phyloP scores from a whole-genome alignment of 2,113 vertebrate species.

The Aptenodytes patagonicus region DNA sequence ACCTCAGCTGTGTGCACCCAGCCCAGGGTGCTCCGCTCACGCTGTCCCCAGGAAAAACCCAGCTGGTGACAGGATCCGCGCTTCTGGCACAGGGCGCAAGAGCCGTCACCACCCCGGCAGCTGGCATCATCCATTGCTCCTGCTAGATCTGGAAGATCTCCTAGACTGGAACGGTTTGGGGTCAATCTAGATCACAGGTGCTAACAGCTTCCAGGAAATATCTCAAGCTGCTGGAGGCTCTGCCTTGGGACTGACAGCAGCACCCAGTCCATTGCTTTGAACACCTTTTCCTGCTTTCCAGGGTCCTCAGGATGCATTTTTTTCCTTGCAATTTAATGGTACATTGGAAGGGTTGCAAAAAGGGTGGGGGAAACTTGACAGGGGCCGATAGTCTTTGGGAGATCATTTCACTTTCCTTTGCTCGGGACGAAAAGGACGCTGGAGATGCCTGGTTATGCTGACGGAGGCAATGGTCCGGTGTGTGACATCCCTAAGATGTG shows the following conservation, averaged over 20 bases:
- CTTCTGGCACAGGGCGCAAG: neutral
- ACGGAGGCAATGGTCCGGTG: neutral
- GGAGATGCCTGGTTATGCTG: neutral
- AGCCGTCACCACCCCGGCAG: neutral
- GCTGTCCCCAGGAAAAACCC: rapidly evolving
- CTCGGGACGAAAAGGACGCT: neutral
- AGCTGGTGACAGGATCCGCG: rapidly evolving
- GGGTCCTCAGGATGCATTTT: neutral
- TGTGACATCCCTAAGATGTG: neutral
- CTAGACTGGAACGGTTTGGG: neutral
- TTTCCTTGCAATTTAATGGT: neutral
- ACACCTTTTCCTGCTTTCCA: neutral
- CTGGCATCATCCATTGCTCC: neutral
- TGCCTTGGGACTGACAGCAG: neutral
- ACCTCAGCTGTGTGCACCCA: neutral
- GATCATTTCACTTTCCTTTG: neutral
- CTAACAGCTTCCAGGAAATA: neutral
- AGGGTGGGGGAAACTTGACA: neutral
- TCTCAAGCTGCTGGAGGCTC: neutral
- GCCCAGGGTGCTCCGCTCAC: neutral
- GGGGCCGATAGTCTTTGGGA: neutral
- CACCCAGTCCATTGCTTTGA: neutral
- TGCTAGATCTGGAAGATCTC: neutral
- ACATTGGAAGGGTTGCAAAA: neutral
- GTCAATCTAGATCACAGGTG: too few species aligned